Evolutionary conservation across 1,140 invertebrate genomes (phyloP).

Genomic region (Trachymyrmex cornetzi): DNA sequence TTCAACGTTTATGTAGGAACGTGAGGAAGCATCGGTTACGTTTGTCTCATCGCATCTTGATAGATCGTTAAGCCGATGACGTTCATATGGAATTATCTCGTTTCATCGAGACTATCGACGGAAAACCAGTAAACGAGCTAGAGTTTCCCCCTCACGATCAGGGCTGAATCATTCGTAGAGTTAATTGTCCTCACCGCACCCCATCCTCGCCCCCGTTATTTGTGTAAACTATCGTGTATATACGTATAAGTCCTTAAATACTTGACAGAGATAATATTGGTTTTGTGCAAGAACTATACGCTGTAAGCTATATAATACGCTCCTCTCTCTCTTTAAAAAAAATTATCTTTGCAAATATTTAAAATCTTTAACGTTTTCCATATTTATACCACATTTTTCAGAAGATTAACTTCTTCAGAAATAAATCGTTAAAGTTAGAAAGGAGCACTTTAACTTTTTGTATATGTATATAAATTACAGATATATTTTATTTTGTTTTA

Average conservation of each 20-base stretch:
- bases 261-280: neutral
- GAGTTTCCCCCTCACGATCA: neutral
- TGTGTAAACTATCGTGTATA: neutral
- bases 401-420: neutral
- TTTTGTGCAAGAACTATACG: neutral
- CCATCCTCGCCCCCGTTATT: neutral
- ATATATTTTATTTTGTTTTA: neutral
- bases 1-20: neutral
- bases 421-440: neutral
- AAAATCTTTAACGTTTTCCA: neutral
- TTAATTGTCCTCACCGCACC: slow-evolving; percentile 73
- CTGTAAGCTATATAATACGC: too few species aligned
- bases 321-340: neutral
- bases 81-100: slow-evolving; percentile 79
- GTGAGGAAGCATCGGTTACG: neutral
- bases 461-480: neutral
- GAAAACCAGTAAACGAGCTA: slow-evolving; percentile 18
- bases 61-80: slow-evolving; percentile 63
- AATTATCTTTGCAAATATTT: neutral
- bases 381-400: neutral
- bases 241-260: neutral
- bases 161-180: slow-evolving; percentile 64
- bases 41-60: slow-evolving; percentile 48
- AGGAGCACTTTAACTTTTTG: neutral
- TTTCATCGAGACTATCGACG: slow-evolving; percentile 43